Evolutionary conservation across 2,888 invertebrate genomes (phyloP), one percentile per base, ranked within the genome.

Genomic region (Sclerodermus sp.): DNA sequence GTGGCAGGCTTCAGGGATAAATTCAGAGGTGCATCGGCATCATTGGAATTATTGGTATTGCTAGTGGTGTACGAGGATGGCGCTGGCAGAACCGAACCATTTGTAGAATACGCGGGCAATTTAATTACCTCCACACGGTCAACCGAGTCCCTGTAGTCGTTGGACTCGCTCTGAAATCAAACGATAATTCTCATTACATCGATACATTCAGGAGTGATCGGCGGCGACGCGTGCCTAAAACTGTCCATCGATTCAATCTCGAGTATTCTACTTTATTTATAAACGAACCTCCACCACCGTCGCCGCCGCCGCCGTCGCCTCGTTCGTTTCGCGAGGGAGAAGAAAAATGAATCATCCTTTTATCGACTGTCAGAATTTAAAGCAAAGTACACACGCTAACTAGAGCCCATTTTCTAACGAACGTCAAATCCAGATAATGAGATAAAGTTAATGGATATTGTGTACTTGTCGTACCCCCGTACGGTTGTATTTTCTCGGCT

Each of bases 71-170:
- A 84, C 15, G 82, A 63, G 0, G 83, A 81, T 0, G 81, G 77
- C 12, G 82, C 82, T 49, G 74, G 63, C 14, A 82, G 78, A 0
- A 81, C 67, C 41, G 77, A 73, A 30, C 76, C 74, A 49, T 77
- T 76, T 23, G 76, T 75, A 49, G 82, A 80, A 65, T 78, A 74
- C 6, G 87, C 86, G 17, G 90, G 90, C 70, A 91, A 74, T 74
- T 91, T 88, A 66, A 91, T 91, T 66, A 91, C 90, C 74, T 92
- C 91, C 47, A 91, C 90, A 9, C 90, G 85, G 74, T 91, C 91
- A 16, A 74, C 69, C 37, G 76, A 53, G 34, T 77, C 77, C 44
- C 77, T 66, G 58, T 73, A 76, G 47, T 75, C 76, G 56, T 65
- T 68, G 40, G 68, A 62, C 38, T 74, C 75, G 54, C 66, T 68